phyloP scores from a whole-genome alignment of 92 coral and sea anemone species.

The Phenganax marumi region DNA sequence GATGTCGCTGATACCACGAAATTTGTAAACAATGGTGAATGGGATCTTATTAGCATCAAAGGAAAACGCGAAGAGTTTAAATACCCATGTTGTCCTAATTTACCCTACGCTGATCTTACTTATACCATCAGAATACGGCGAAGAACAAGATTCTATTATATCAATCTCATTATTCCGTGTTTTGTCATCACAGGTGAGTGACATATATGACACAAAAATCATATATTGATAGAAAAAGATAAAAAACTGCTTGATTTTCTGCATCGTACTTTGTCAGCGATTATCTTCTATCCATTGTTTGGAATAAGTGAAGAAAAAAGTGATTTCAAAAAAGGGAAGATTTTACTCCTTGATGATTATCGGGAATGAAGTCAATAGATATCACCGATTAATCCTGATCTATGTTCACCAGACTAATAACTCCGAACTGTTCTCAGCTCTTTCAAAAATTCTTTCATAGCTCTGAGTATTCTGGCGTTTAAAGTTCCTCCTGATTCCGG shows the following conservation, averaged over 20 bases:
- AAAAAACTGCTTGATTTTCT: too few species aligned
- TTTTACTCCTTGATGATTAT: neutral
- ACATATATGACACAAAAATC: neutral
- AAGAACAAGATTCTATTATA: constrained; percentile 73
- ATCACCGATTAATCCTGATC: neutral
- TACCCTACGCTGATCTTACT: constrained; percentile 90
- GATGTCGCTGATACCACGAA: constrained; percentile 66
- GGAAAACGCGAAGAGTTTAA: constrained; percentile 68
- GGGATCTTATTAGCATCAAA: constrained; percentile 77
- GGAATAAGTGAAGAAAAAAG: too few species aligned
- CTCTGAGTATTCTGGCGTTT: constrained; percentile 75
- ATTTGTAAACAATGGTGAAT: constrained; percentile 83
- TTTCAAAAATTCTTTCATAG: constrained; percentile 43
- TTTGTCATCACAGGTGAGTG: constrained; percentile 79
- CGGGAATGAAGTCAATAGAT: too few species aligned
- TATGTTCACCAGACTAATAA: neutral
- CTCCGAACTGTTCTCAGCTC: neutral
- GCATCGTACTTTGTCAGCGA: too few species aligned
- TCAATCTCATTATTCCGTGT: constrained; percentile 90
- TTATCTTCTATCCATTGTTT: too few species aligned
- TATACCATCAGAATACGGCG: constrained; percentile 73
- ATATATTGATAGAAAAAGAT: too few species aligned
- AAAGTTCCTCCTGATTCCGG: constrained; percentile 92
- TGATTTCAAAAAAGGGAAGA: neutral
- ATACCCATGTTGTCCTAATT: constrained; percentile 76